Evolutionary conservation across 2,888 invertebrate species (phyloP), one percentile per base, ranked within the genome.

Genomic region (Tillus elongatus): DNA sequence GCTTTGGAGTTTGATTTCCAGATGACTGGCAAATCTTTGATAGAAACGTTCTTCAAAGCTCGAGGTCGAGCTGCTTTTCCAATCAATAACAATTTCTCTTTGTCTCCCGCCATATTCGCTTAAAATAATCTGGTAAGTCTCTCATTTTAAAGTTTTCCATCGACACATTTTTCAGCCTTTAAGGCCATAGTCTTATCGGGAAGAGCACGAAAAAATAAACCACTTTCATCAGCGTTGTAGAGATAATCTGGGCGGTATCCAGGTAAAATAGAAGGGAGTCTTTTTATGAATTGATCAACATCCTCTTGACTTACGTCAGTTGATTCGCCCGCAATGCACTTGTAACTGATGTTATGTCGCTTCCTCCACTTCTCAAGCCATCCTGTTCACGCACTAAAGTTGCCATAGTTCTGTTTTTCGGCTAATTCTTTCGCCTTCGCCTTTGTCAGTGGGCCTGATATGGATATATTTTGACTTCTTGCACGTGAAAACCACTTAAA

Each of bases 61-160:
- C n/a, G n/a, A n/a, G 34, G 34, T 13, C 28, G 26, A 8, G 29
- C 24, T 9, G 33, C 9, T 33, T 37, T 50, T 11, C 50, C 48
- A 16, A 50, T 47, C 6, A 51, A 41, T 15, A 53, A 34, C 4
- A 41, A 39, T 36, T 45, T 43, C 40, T 46, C 43, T 28, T 44
- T 45, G 14, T 49, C 42, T 9, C 51, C 48, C n/a, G 10, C 33
- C 49, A 52, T 51, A 41, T 39, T 53, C 4, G 34, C 41, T 36
- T 49, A 51, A 10, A 48, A 36, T 14, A 55, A 41, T 15, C 52
- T 35, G 3, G 51, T 56, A 4, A 54, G 34, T 24, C 50, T 39
- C 28, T 54, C 49, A 41, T 56, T 56, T 2, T 42, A 40, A 13
- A 47, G 13, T 42, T 53, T 53, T 9, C 51, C 54, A 33, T 48